These are phyloP conservation scores for Vulpes ferrilata DNA, from an alignment of 2,113 vertebrate genomes.

Conservation along the genomic window DNA sequence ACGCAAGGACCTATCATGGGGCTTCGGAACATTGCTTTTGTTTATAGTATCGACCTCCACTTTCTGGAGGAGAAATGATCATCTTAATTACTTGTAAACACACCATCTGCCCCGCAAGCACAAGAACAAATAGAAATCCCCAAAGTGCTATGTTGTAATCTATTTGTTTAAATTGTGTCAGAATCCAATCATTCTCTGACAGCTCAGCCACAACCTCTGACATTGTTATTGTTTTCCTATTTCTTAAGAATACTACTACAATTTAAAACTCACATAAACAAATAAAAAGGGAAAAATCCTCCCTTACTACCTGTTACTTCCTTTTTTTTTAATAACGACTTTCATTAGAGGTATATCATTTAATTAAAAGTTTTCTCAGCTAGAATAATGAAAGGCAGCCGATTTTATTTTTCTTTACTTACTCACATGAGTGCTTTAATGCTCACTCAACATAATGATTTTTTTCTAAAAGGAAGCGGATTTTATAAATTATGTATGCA, in stretches of 20 bases:
- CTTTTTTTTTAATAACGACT: neutral
- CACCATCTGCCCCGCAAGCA: neutral
- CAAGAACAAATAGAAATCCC: neutral
- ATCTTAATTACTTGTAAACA: neutral
- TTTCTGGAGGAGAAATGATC: neutral
- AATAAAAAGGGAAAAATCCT: neutral
- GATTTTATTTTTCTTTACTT: conserved; percentile 20
- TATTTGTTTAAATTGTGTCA: neutral
- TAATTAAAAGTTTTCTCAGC: neutral
- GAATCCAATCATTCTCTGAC: neutral
- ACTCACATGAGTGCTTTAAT: neutral
- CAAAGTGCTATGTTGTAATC: neutral
- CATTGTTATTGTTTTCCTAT: neutral
- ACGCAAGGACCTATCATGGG: neutral
- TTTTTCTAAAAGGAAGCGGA: neutral
- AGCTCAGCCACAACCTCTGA: neutral
- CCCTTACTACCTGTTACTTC: neutral
- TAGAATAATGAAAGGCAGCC: neutral
- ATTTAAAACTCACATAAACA: neutral
- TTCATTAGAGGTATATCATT: neutral
- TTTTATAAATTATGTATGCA: neutral
- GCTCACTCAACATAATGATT: neutral
- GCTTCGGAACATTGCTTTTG: neutral
- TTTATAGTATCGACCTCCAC: neutral
- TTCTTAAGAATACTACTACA: neutral